These are phyloP conservation scores for Cichlasoma orientale DNA, from an alignment of 2,797 vertebrate species.

Conservation along the genomic window DNA sequence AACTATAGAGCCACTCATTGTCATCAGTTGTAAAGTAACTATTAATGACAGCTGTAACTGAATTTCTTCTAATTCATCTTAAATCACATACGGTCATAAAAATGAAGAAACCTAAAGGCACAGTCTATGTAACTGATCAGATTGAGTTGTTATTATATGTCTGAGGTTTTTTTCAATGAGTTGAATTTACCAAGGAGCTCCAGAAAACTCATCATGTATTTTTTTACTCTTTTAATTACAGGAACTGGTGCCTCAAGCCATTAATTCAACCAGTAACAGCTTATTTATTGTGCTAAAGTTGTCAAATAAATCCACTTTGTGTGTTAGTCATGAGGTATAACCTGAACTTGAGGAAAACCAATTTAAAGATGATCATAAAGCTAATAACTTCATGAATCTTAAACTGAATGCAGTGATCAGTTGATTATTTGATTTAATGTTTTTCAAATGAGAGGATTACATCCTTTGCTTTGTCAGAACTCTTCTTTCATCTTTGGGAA, in stretches of 20 bases:
- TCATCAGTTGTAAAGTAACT: no score
- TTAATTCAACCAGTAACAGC: background rate
- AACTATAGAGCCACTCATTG: no score
- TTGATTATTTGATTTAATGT: background rate
- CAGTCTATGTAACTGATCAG: background rate
- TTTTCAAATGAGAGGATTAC: background rate
- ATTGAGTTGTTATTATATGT: background rate
- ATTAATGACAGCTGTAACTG: no score
- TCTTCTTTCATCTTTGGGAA: background rate
- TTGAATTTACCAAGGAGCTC: background rate
- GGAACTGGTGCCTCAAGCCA: background rate
- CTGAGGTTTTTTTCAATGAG: fast-evolving
- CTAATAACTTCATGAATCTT: background rate
- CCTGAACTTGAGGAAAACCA: background rate
- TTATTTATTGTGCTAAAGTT: fast-evolving
- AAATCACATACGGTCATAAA: background rate
- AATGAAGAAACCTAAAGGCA: background rate
- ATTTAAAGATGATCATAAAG: background rate
- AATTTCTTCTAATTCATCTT: background rate
- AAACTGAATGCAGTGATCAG: background rate
- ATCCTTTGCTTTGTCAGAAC: background rate
- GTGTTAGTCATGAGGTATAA: no score
- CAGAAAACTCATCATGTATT: no score
- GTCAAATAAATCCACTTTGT: background rate
- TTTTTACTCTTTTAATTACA: background rate